Evolutionary conservation across 1,140 invertebrate species (phyloP), one percentile per base, ranked within the genome.

Genomic region (Neuroterus valhalla): DNA sequence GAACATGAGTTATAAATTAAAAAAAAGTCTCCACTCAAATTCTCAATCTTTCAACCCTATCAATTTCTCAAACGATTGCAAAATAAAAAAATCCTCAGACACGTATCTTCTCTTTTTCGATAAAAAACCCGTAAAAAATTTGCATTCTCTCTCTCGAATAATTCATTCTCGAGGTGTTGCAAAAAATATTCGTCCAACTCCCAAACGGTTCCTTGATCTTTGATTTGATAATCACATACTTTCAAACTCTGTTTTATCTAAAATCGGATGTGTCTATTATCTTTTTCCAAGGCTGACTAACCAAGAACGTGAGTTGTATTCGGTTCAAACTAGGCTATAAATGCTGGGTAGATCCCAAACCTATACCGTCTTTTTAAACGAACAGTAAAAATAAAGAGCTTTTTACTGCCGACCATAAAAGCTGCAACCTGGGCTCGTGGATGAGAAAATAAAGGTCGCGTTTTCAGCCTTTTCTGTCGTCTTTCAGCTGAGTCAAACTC

Each of bases 321-420:
- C 26, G 52, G 21, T 38, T 62, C 23, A 14, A 62, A 62, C 55
- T 15, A 62, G 12, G 55, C 26, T 14, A 31, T 62, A 62, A 62
- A 26, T 62, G 55, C 15, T n/a, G 26, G 31, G 21, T 62, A 62
- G 55, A 62, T 38, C 55, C 55, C 12, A 15, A 62, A 38, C 23
- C 55, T 62, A 62, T 62, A 62, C n/a, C 23, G 14, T 62, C 23
- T 62, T 62, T 23, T 15, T 31, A 62, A 62, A 62, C 26, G 55
- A 62, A 38, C 55, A 62, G 26, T 31, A 14, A 62, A 62, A 62
- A 26, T 62, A 62, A 62, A 62, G 55, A 31, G 55, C 55, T 62
- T 62, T 62, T 62, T 62, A 62, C 55, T 62, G 21, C 55, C 55
- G 23, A 62, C 23, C 55, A 26, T 62, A 62, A 62, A 62, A 62